These are phyloP conservation scores for Merodon equestris DNA, from an alignment of 2,888 invertebrate species.

Conservation along the genomic window DNA sequence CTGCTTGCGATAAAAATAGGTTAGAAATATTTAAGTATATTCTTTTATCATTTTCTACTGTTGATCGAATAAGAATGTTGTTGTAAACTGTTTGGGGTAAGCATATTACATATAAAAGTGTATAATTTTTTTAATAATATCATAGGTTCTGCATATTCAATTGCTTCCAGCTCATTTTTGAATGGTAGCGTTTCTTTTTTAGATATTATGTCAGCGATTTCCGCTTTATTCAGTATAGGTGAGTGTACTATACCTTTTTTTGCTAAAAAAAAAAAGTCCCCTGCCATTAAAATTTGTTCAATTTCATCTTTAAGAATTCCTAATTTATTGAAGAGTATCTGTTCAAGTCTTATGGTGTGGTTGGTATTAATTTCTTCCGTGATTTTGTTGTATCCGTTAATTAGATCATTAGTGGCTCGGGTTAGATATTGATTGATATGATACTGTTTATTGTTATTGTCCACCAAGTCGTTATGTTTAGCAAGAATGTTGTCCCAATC, in stretches of 20 bases:
- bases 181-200: constrained; percentile 63
- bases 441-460: constrained; percentile 41
- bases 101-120: constrained; percentile 58
- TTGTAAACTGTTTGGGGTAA: constrained; percentile 54
- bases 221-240: constrained; percentile 54
- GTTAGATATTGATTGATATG: constrained; percentile 32
- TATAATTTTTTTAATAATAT: constrained; percentile 51
- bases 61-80: constrained; percentile 52
- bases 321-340: constrained; percentile 23
- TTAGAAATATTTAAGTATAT: constrained; percentile 34
- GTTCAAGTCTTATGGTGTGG: constrained; percentile 21
- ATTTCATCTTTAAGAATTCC: constrained; percentile 27
- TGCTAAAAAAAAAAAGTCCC: constrained; percentile 39
- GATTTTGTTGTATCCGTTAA: constrained; percentile 37
- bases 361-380: constrained; percentile 8
- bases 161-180: constrained; percentile 62
- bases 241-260: constrained; percentile 62
- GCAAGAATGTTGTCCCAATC: constrained; percentile 30
- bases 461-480: constrained; percentile 22
- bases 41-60: constrained; percentile 44
- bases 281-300: constrained; percentile 24
- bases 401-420: constrained; percentile 10
- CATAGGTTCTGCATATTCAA: constrained; percentile 66
- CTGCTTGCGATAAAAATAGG: constrained; percentile 41
- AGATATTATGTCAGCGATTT: constrained; percentile 55